A percentile compares a stretch with the other conserved stretches of the same genome.
These are phyloP conservation scores for Eupithecia pulchellata DNA, from an alignment of 2,888 invertebrate species.

Conservation along the genomic window DNA sequence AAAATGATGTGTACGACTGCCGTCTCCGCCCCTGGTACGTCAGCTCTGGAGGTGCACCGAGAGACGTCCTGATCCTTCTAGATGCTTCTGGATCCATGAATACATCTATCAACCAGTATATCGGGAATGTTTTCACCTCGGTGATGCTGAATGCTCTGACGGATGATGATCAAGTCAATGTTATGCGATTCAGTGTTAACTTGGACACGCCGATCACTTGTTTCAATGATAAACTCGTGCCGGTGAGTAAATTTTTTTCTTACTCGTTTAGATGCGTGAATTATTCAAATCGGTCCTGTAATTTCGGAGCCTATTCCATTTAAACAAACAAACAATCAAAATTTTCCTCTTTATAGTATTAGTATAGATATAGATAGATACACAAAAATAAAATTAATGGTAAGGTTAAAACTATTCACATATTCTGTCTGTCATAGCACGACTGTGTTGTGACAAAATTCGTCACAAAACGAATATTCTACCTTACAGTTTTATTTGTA, in stretches of 20 bases:
- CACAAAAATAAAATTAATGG: too few relatives aligned
- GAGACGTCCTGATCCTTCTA: conserved; percentile 73
- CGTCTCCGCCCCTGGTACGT: conserved; percentile 80
- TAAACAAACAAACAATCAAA: not conserved
- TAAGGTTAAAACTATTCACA: too few relatives aligned
- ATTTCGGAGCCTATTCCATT: too few relatives aligned
- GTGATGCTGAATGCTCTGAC: conserved; percentile 76
- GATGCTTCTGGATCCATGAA: conserved; percentile 79
- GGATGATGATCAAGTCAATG: conserved; percentile 78
- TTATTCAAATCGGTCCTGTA: too few relatives aligned
- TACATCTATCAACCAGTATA: conserved; percentile 69
- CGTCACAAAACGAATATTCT: not conserved
- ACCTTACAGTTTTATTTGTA: not conserved
- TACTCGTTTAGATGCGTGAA: not conserved
- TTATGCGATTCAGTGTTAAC: conserved; percentile 70
- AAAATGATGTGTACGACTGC: conserved; percentile 71
- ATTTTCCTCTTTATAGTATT: too few relatives aligned
- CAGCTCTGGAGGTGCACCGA: conserved; percentile 74
- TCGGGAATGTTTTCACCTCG: conserved; percentile 68
- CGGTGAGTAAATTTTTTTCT: conserved; percentile 59
- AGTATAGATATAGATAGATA: too few relatives aligned
- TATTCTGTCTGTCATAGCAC: too few relatives aligned
- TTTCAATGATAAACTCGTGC: conserved; percentile 72
- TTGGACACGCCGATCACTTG: conserved; percentile 72
- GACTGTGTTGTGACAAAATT: not conserved